A percentile compares a stretch with the other conserved stretches of the same genome.
phyloP scores from a whole-genome alignment of 2,888 invertebrate genomes.

The Rhaphigaster nebulosa region DNA sequence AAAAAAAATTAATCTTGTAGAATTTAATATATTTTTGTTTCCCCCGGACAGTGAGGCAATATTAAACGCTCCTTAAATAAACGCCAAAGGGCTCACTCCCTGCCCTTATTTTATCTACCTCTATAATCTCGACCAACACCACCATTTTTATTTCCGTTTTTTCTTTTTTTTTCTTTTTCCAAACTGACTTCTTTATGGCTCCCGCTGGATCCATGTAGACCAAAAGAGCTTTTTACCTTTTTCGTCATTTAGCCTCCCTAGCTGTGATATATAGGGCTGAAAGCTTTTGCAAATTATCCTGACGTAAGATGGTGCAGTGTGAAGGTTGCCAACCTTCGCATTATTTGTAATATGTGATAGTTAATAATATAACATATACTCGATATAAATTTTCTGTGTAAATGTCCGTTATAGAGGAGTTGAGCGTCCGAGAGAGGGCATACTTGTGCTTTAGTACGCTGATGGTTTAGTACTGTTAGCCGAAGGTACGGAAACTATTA shows the following conservation, averaged over 20 bases:
- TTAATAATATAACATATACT: background rate
- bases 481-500: no score
- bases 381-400: background rate
- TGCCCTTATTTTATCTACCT: background rate
- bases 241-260: slow-evolving; percentile 2
- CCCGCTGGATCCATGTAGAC: slow-evolving; percentile 28
- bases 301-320: background rate
- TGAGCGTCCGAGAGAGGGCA: no score
- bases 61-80: slow-evolving; percentile 5
- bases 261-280: background rate
- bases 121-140: slow-evolving; percentile 17
- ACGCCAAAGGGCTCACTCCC: background rate
- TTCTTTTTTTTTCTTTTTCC: background rate
- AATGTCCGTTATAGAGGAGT: no score
- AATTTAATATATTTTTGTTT: no score
- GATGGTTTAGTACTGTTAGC: no score
- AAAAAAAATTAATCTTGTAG: no score
- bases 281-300: background rate
- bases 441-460: no score
- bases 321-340: background rate
- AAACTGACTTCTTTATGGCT: slow-evolving; percentile 35
- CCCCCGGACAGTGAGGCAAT: background rate
- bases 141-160: background rate
- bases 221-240: slow-evolving; percentile 21
- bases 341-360: background rate